Evolutionary conservation across 1,140 invertebrate genomes (phyloP), one percentile per base, ranked within the genome.

Genomic region (Euborellia annulipes): DNA sequence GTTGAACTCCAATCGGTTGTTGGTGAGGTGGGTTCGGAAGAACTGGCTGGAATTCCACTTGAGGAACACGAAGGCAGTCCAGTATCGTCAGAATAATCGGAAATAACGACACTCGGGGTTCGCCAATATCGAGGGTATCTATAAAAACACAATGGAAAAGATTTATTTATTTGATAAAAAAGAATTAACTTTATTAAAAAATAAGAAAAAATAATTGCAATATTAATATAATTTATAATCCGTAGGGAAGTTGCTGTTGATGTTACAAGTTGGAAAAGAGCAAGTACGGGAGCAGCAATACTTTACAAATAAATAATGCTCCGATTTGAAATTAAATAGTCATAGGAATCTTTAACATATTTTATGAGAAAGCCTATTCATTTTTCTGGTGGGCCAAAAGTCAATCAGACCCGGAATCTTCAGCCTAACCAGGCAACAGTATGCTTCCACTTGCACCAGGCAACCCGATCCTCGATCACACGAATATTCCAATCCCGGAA

Each of bases 51-150:
- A 62, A 63, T 48, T 65, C 59, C 4, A 62, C 61, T 46, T 65
- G 58, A 49, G 61, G 49, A 36, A 63, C 53, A 41, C 60, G 54
- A 20, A 57, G 47, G 47, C 56, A 60, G 23, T 61, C 55, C 50
- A 56, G 51, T 20, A 54, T 82, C 81, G 55, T 85, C 82, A 0
- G 80, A 84, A 55, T 85, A 84, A 59, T 87, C 84, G 52, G 81
- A 85, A 1, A 87, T 79, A 2, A 87, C 82, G 14, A 87, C 82
- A 16, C 80, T 84, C 0, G 84, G 82, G 0, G 82, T 85, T 22
- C 82, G 60, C 56, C 80, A 79, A 53, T 73, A 79, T 1, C 79
- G 66, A 46, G 58, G 62, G 3, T 54, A 48, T 14, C 54, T 46
- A 0, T 17, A 36, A 20, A 23, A 13, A n/a, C 20, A 20, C 37